These are phyloP conservation scores for Protomyctophum bolini DNA, from an alignment of 2,113 vertebrate species.

Conservation along the genomic window DNA sequence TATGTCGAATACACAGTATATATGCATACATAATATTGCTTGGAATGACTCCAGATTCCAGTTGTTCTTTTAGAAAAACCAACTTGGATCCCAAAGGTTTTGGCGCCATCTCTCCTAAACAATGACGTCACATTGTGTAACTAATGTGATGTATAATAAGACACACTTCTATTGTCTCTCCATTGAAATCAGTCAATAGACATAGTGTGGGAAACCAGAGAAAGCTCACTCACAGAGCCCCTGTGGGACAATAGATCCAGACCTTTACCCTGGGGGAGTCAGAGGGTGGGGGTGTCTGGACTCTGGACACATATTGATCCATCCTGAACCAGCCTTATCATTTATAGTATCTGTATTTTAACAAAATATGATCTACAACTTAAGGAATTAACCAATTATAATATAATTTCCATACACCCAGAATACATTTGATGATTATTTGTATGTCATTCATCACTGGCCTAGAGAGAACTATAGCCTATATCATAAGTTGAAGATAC, in stretches of 20 bases:
- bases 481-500: no score
- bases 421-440: no score
- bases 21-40: no score
- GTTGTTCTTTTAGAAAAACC: not conserved
- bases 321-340: not conserved
- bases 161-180: conserved; percentile 54
- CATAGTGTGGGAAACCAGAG: conserved; percentile 58
- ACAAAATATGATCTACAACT: not conserved
- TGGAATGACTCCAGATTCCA: not conserved
- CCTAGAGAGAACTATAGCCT: no score
- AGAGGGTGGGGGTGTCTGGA: not conserved
- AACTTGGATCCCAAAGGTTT: not conserved
- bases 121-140: not conserved
- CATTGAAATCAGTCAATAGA: conserved; percentile 25
- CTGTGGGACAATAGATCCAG: conserved; percentile 40
- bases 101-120: not conserved
- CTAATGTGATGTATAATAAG: conserved; percentile 36
- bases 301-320: not conserved
- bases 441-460: no score
- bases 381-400: not conserved
- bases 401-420: not conserved
- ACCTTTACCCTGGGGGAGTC: conserved; percentile 20
- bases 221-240: conserved; percentile 46
- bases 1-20: no score
- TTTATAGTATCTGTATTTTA: not conserved